Percentiles rank a stretch among this genome's conserved stretches.
phyloP scores from a whole-genome alignment of 2,797 vertebrate species.

The Etheostoma perlongum region DNA sequence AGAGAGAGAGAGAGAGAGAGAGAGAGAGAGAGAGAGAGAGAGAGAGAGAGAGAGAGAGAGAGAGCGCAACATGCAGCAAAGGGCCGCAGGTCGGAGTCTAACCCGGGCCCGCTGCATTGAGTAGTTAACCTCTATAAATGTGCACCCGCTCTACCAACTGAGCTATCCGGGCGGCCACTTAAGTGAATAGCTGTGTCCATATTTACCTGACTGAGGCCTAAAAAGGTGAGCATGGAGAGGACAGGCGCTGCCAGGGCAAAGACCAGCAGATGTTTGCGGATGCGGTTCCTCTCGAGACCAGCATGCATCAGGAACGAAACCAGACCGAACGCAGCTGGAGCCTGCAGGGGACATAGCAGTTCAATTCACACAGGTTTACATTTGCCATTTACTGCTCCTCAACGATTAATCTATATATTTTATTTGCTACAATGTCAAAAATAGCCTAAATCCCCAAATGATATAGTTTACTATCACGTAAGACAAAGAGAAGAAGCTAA shows the following conservation, averaged over 20 bases:
- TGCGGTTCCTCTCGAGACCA: constrained; percentile 96
- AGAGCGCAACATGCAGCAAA: no score
- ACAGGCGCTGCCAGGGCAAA: constrained; percentile 96
- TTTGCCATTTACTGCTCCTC: background rate
- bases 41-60: no score
- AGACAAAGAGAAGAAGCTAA: background rate
- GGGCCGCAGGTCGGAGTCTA: no score
- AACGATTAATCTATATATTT: background rate
- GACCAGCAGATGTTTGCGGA: constrained; percentile 96
- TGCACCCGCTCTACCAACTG: no score
- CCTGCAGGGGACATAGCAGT: constrained; percentile 79
- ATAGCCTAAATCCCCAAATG: background rate
- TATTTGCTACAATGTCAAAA: background rate
- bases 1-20: no score
- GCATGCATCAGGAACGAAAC: constrained; percentile 99
- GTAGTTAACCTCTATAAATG: no score
- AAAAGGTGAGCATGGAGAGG: constrained; percentile 94
- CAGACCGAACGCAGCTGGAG: constrained; percentile 96
- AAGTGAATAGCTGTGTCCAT: background rate
- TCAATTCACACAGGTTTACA: background rate
- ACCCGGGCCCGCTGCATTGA: no score
- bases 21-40: no score
- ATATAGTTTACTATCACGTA: background rate
- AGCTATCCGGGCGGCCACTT: no score
- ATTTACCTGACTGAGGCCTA: constrained; percentile 96